Percentiles rank a stretch among this genome's conserved stretches.
Evolutionary conservation across 23 tunicate species (phyloP).

Genomic region (Pegea sp.): DNA sequence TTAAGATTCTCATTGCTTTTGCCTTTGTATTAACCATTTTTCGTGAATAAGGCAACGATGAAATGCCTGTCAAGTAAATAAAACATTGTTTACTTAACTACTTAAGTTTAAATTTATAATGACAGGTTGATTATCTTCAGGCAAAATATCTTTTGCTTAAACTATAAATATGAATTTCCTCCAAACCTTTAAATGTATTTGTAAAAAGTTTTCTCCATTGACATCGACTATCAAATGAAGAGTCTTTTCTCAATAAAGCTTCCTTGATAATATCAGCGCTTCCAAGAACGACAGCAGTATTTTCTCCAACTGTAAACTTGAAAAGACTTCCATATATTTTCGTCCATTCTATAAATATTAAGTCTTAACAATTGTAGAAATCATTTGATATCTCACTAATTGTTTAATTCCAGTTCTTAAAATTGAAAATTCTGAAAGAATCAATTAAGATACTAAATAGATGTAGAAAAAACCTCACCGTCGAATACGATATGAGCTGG

Average conservation of each 20-base stretch:
- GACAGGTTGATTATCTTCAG: too few relatives aligned
- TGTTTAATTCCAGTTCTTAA: not conserved
- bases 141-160: not conserved
- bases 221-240: constrained; percentile 53
- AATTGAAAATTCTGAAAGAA: too few relatives aligned
- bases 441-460: not conserved
- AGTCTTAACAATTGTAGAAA: not conserved
- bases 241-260: constrained; percentile 36
- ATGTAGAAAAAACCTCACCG: constrained; percentile 10
- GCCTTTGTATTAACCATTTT: constrained; percentile 70
- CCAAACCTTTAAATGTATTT: constrained; percentile 43
- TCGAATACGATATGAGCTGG: constrained; percentile 44
- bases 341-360: constrained; percentile 33
- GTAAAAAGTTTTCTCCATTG: constrained; percentile 77
- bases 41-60: constrained; percentile 68
- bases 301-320: constrained; percentile 21
- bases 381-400: not conserved
- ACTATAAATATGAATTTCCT: not conserved
- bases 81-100: not conserved
- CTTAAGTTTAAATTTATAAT: constrained; percentile 1
- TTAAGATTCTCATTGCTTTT: constrained; percentile 35
- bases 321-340: constrained; percentile 34
- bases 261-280: constrained; percentile 30
- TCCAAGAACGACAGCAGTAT: constrained; percentile 44
- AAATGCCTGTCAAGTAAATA: constrained; percentile 31